Conservation (phyloP, 2,888 invertebrate species). For the Ypsolopha scabrella region DNA sequence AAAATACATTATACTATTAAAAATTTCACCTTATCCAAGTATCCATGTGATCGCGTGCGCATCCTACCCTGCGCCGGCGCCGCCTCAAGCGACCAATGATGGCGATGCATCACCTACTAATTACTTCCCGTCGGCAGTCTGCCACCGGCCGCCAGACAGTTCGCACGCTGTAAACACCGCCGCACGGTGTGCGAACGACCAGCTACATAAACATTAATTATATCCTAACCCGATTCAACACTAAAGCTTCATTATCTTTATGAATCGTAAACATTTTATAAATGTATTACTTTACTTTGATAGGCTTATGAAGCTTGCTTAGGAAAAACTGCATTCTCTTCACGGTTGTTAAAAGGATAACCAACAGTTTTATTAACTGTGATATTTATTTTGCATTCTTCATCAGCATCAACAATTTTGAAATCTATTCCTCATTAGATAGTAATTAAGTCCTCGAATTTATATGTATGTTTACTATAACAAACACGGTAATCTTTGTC, state of each 20-base stretch:
- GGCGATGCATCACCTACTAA: conserved; percentile 27
- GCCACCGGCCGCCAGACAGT: conserved; percentile 17
- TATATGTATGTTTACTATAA: too few species aligned
- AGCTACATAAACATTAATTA: conserved; percentile 24
- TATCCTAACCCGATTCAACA: conserved; percentile 15
- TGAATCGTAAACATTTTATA: conserved; percentile 15
- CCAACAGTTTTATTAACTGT: background rate
- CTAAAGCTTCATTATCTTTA: conserved; percentile 16
- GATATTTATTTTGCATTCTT: too few species aligned
- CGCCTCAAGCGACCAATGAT: conserved; percentile 7
- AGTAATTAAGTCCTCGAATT: too few species aligned
- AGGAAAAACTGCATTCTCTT: too few species aligned
- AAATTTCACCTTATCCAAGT: too few species aligned
- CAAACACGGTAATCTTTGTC: conserved; percentile 2
- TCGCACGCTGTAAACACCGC: conserved; percentile 29
- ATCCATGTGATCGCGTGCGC: too few species aligned
- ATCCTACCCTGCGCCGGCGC: background rate
- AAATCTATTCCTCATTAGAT: too few species aligned
- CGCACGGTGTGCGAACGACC: conserved; percentile 17
- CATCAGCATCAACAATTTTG: too few species aligned
- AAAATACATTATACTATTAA: too few species aligned
- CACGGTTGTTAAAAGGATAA: too few species aligned
- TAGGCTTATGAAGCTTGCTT: conserved; percentile 16
- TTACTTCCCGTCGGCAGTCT: conserved; percentile 30
- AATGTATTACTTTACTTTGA: conserved; percentile 9